A percentile compares a stretch with the other conserved stretches of the same genome.
Conservation (phyloP, 2,113 vertebrate genomes). For the Lophura nycthemera region DNA sequence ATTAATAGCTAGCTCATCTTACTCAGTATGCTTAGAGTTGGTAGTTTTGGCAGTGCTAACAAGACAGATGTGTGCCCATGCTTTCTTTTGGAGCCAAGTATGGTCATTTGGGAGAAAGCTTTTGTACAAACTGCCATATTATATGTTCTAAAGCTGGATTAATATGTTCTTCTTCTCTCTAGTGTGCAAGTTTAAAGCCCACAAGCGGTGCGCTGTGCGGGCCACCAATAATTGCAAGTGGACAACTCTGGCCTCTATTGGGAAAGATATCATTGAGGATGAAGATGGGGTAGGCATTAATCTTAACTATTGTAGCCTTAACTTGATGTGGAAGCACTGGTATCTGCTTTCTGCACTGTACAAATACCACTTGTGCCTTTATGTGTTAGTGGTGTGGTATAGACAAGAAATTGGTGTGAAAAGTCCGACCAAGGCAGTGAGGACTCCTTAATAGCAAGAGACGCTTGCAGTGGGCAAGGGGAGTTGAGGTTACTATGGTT, state of each 20-base stretch:
- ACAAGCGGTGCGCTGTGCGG: conserved; percentile 94
- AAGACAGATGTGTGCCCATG: neutral
- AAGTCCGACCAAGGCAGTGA: neutral
- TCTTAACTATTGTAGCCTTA: neutral
- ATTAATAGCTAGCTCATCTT: neutral
- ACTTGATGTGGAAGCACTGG: neutral
- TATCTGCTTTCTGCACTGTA: neutral
- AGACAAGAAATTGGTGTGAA: neutral
- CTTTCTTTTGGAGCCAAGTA: neutral
- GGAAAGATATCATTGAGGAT: conserved; percentile 96
- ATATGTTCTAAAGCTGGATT: neutral
- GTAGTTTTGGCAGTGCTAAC: neutral
- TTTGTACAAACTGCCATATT: neutral
- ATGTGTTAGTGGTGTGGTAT: neutral
- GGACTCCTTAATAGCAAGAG: neutral
- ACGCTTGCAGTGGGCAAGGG: neutral
- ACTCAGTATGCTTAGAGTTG: neutral
- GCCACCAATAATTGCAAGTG: conserved; percentile 98
- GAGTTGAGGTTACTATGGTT: neutral
- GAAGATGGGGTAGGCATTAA: conserved; percentile 91
- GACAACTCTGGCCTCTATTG: conserved; percentile 96
- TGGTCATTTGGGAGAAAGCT: neutral
- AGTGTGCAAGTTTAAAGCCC: conserved; percentile 99
- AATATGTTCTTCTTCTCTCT: neutral
- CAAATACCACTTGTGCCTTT: neutral